Base-by-base conservation (phyloP, 2,797 vertebrate genomes). In the Astyanax mexicanus region DNA sequence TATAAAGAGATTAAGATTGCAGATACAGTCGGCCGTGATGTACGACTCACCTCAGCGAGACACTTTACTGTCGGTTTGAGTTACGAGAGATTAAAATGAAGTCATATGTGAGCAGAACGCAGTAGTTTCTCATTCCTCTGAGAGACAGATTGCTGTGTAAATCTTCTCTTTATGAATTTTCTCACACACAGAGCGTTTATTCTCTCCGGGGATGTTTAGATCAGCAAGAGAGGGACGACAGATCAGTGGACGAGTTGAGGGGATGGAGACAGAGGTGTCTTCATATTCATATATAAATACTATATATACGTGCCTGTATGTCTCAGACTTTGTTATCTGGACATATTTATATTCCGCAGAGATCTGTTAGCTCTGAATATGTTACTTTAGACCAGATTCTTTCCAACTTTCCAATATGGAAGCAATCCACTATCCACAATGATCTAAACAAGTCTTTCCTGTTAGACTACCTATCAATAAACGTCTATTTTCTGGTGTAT, bases 71-170 rank as follows among this genome's bases (percentile, higher is more conserved):
- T 55, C 45, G 64, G 49, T 65, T 42, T 74, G 47, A 65, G 23
- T 74, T 66, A 67, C 13, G 54, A 60, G 17, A 60, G 23, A 57
- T 45, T 69, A 55, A 51, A 69, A 40, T 38, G 17, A 60, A 32
- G 27, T 35, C 32, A 3, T n/a, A 25, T 57, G 19, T 47, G 13
- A 57, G 21, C 19, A 4, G 19, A 67, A 37, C 27, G 38, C 3
- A 13, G 45, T 19, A 19, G 4, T n/a, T n/a, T 67, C 57, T 58
- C 15, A 67, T 47, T 25, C 66, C 29, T 57, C 58, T 37, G 62
- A 23, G 40, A 75, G 47, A 58, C 29, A 47, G 62, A 21, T 45
- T 67, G 9, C 42, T 57, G 52, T 47, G 42, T 75, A 38, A 10
- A 47, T n/a, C n/a, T 57, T 17, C 54, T n/a, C 32, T 45, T 35